Evolutionary conservation across 1,140 invertebrate species (phyloP).

Genomic region (Melipona quadrifasciata): DNA sequence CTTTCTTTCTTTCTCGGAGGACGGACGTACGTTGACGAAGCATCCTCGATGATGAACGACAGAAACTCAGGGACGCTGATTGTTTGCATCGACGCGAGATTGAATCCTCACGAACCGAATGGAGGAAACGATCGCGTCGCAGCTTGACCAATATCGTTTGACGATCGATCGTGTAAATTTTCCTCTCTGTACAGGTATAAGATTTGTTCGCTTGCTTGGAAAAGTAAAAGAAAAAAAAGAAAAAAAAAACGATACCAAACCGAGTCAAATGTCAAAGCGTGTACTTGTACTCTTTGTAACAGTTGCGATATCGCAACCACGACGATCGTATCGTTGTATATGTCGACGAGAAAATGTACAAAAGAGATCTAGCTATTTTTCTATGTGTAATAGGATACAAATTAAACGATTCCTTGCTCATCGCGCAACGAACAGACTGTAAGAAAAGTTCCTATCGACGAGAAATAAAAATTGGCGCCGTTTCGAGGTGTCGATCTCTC

Average conservation of each 20-base stretch:
- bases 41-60: background rate
- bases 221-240: too few species aligned
- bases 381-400: constrained; percentile 40
- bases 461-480: constrained; percentile 41
- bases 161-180: background rate
- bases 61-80: constrained; percentile 25
- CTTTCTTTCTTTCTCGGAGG: background rate
- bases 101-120: background rate
- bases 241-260: background rate
- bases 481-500: constrained; percentile 56
- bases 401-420: constrained; percentile 66
- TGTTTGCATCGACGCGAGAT: background rate
- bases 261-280: background rate
- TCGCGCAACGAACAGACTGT: constrained; percentile 79
- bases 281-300: background rate
- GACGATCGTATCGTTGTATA: background rate
- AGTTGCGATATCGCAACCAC: background rate
- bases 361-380: constrained; percentile 52
- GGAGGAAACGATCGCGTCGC: background rate
- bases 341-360: constrained; percentile 12
- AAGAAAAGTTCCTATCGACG: constrained; percentile 78
- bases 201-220: background rate
- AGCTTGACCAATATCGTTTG: too few species aligned
- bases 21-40: too few species aligned
- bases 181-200: background rate